Evolutionary conservation across 1,140 invertebrate genomes (phyloP).

Genomic region (Zaprionus taronus): DNA sequence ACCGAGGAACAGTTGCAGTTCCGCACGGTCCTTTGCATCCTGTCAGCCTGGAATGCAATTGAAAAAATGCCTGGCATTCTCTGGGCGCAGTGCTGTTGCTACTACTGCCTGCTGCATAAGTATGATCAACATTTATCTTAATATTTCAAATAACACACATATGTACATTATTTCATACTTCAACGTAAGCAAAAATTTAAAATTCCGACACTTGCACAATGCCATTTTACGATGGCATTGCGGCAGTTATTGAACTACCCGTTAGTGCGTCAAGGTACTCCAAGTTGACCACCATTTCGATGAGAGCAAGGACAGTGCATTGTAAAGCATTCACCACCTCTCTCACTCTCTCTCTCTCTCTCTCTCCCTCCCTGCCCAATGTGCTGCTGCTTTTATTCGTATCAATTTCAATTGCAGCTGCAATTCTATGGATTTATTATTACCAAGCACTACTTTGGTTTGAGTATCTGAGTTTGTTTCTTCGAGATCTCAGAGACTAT

Average conservation of each 20-base stretch:
- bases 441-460: not conserved
- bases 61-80: conserved; percentile 32
- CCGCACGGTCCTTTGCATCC: not conserved
- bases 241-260: conserved; percentile 36
- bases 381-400: conserved; percentile 40
- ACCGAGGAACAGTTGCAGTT: not conserved
- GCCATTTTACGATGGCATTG: conserved; percentile 25
- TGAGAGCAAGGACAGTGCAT: conserved; percentile 37
- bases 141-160: conserved; percentile 1
- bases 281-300: conserved; percentile 2
- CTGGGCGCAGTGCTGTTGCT: not conserved
- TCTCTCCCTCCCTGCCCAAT: not conserved
- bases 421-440: conserved; percentile 17
- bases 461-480: not conserved
- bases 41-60: conserved; percentile 39
- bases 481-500: not conserved
- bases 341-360: not conserved
- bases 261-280: conserved; percentile 24
- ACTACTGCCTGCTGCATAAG: not conserved
- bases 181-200: not conserved
- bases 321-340: not conserved
- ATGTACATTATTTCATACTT: not conserved
- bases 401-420: conserved; percentile 41
- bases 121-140: not conserved
- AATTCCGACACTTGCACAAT: conserved; percentile 26